phyloP scores from a whole-genome alignment of 2,113 vertebrate species.

The Datnioides undecimradiatus region DNA sequence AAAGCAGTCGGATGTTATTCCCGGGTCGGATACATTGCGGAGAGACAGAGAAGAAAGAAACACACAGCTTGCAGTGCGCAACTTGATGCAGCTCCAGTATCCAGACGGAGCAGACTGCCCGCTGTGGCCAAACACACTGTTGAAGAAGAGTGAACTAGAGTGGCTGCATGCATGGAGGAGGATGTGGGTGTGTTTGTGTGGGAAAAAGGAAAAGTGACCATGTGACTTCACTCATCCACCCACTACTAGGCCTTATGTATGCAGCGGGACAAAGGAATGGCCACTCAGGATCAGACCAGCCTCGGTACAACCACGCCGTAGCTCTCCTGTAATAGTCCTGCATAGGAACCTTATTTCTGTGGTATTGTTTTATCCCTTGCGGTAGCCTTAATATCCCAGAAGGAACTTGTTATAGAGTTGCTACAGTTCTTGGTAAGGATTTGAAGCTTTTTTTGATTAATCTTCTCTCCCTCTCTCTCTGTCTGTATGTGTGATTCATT shows the following conservation, averaged over 20 bases:
- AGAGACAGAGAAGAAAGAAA: too few species aligned
- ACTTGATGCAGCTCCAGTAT: constrained; percentile 54
- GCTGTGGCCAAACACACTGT: constrained; percentile 56
- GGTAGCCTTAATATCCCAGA: neutral
- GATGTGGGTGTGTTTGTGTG: constrained; percentile 82
- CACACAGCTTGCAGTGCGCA: constrained; percentile 10
- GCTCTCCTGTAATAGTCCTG: constrained; percentile 7
- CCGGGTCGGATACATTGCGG: constrained; percentile 51
- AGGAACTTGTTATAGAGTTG: constrained; percentile 6
- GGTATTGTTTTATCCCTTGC: neutral
- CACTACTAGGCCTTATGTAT: constrained; percentile 59
- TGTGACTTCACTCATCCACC: constrained; percentile 81
- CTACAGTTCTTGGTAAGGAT: neutral
- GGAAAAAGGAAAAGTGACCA: constrained; percentile 81
- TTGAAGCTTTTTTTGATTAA: constrained; percentile 1
- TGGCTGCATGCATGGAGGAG: constrained; percentile 74
- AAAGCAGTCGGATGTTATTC: constrained; percentile 27
- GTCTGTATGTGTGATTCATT: constrained; percentile 46
- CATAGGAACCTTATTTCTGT: neutral
- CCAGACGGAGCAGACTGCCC: constrained; percentile 56
- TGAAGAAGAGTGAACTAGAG: constrained; percentile 65
- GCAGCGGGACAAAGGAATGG: constrained; percentile 74
- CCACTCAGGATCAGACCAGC: constrained; percentile 30
- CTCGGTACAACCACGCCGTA: neutral
- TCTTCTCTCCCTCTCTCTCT: neutral